These are phyloP conservation scores for Crioceris asparagi DNA, from an alignment of 2,888 invertebrate genomes.

Conservation along the genomic window DNA sequence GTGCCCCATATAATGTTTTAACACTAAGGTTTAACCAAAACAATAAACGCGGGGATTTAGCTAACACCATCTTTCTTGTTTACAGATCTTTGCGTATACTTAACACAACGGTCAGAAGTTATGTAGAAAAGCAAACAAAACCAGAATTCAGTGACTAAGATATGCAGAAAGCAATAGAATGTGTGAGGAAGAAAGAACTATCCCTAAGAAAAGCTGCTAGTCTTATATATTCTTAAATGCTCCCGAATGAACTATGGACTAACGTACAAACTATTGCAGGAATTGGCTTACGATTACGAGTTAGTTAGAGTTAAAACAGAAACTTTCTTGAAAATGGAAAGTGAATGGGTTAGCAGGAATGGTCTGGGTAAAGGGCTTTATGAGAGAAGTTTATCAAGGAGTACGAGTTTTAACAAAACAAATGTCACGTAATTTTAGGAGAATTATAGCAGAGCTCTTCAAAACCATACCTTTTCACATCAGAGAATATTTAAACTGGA, in stretches of 20 bases:
- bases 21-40: too few relatives aligned
- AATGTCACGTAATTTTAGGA: constrained; percentile 8
- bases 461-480: constrained; percentile 13
- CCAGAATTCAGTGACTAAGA: background rate
- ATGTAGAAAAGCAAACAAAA: background rate
- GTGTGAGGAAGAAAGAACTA: background rate
- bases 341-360: background rate
- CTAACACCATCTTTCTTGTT: background rate
- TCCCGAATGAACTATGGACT: background rate
- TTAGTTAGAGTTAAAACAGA: background rate
- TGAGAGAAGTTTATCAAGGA: constrained; percentile 2
- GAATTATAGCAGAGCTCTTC: constrained; percentile 10
- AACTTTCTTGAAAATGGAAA: background rate
- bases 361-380: background rate
- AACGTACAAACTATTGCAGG: background rate
- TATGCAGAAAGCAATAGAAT: background rate
- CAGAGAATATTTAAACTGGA: constrained; percentile 22
- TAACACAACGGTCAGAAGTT: background rate
- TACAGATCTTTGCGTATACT: background rate
- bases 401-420: constrained; percentile 1
- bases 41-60: too few relatives aligned
- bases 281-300: background rate
- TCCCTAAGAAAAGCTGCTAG: background rate
- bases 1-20: background rate
- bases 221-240: background rate